Conservation (phyloP, 2,888 invertebrate species). For the Melinaea menophilus region DNA sequence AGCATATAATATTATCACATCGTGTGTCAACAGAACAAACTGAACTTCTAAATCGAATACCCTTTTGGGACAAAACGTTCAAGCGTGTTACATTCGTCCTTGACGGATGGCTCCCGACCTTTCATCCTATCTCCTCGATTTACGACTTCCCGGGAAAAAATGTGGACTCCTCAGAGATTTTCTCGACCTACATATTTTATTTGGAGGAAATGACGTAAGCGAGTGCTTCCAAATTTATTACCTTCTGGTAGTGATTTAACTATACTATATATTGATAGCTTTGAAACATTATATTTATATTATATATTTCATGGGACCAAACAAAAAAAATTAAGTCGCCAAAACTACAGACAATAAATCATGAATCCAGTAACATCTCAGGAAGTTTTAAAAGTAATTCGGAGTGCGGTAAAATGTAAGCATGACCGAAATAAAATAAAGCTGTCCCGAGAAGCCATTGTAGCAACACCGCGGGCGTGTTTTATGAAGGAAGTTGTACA, state of each 20-base stretch:
- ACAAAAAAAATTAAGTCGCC: no score
- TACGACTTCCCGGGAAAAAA: conserved; percentile 54
- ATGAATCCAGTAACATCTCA: neutral
- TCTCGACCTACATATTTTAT: conserved; percentile 64
- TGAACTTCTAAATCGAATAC: conserved; percentile 15
- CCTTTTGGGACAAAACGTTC: conserved; percentile 23
- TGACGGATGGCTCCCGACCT: conserved; percentile 28
- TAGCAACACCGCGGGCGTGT: conserved; percentile 42
- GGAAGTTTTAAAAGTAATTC: conserved; percentile 12
- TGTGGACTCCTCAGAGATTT: conserved; percentile 59
- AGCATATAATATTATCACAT: conserved; percentile 4
- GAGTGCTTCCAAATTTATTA: conserved; percentile 54
- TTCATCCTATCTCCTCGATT: conserved; percentile 39
- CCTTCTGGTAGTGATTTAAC: conserved; percentile 20
- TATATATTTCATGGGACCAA: no score
- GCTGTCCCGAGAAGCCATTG: conserved; percentile 22
- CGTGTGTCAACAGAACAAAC: conserved; percentile 7
- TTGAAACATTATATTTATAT: no score
- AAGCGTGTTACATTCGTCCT: conserved; percentile 19
- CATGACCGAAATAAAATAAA: conserved; percentile 37
- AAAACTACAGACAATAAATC: neutral
- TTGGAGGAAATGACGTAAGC: conserved; percentile 55
- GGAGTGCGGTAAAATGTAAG: conserved; percentile 26
- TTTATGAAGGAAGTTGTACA: conserved; percentile 69
- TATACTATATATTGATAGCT: conserved; percentile 1